A percentile compares a stretch with the other conserved stretches of the same genome.
Conservation (phyloP, 2,888 invertebrate genomes). For the Xestobium rufovillosum region DNA sequence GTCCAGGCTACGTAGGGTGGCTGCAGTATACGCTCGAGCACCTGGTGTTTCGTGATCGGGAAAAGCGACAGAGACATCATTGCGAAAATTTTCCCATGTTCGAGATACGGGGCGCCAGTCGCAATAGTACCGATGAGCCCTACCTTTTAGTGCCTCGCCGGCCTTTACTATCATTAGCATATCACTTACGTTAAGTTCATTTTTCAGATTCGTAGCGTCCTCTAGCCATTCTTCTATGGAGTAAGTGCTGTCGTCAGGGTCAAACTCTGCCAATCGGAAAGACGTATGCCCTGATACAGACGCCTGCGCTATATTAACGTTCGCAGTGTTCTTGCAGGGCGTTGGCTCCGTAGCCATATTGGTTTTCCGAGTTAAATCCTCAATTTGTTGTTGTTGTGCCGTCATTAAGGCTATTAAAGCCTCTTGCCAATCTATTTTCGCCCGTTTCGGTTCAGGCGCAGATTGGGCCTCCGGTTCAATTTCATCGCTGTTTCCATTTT, state of each 20-base stretch:
- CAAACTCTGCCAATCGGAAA: constrained; percentile 2
- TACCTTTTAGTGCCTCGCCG: constrained; percentile 20
- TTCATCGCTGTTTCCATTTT: too few relatives aligned
- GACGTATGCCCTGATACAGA: not conserved
- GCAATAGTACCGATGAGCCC: constrained; percentile 20
- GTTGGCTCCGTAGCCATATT: constrained; percentile 13
- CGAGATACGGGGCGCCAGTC: constrained; percentile 21
- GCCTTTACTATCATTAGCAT: constrained; percentile 22
- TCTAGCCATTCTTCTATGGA: constrained; percentile 22
- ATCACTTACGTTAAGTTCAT: constrained; percentile 20
- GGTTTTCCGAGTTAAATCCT: not conserved
- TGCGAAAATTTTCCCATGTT: constrained; percentile 21
- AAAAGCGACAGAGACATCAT: constrained; percentile 21
- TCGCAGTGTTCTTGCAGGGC: too few relatives aligned
- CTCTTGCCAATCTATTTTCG: constrained; percentile 3
- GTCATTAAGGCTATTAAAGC: constrained; percentile 5
- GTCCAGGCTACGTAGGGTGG: constrained; percentile 15
- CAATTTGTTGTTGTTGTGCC: constrained; percentile 10
- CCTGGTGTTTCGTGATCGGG: constrained; percentile 24
- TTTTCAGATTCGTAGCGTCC: constrained; percentile 20
- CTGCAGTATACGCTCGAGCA: constrained; percentile 21
- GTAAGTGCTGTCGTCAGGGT: not conserved
- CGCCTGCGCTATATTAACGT: too few relatives aligned
- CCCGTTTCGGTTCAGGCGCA: constrained; percentile 4
- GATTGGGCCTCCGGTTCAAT: too few relatives aligned